These are phyloP conservation scores for Coluber constrictor DNA, from an alignment of 2,797 vertebrate genomes.

Conservation along the genomic window DNA sequence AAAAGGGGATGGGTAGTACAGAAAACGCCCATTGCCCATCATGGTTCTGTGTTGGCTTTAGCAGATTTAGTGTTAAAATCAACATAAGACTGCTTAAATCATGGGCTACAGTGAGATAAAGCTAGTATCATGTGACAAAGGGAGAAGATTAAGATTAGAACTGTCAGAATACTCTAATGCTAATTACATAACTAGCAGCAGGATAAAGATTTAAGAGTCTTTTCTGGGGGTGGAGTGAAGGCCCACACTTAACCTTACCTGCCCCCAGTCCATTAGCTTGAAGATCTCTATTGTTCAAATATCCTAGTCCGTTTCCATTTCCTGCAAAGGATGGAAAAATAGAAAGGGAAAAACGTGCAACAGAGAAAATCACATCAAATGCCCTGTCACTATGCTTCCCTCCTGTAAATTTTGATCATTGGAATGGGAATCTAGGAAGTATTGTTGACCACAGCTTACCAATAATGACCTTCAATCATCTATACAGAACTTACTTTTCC, in stretches of 20 bases:
- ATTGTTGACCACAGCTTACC: background rate
- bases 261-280: slow-evolving; percentile 20
- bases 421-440: background rate
- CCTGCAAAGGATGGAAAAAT: background rate
- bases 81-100: background rate
- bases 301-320: slow-evolving; percentile 23
- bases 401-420: background rate
- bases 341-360: background rate
- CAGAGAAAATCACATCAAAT: background rate
- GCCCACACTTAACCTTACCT: background rate
- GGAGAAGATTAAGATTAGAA: background rate
- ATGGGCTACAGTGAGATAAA: background rate
- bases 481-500: background rate
- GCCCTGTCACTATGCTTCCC: background rate
- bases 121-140: background rate
- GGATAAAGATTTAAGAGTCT: background rate
- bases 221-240: background rate
- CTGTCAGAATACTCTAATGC: background rate
- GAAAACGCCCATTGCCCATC: background rate
- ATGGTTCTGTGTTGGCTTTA: background rate
- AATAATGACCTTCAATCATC: background rate
- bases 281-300: slow-evolving; percentile 14
- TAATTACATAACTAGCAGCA: background rate
- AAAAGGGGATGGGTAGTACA: background rate
- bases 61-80: background rate